Base-by-base conservation (phyloP, 2,797 vertebrate species). In the Clamator glandarius region DNA sequence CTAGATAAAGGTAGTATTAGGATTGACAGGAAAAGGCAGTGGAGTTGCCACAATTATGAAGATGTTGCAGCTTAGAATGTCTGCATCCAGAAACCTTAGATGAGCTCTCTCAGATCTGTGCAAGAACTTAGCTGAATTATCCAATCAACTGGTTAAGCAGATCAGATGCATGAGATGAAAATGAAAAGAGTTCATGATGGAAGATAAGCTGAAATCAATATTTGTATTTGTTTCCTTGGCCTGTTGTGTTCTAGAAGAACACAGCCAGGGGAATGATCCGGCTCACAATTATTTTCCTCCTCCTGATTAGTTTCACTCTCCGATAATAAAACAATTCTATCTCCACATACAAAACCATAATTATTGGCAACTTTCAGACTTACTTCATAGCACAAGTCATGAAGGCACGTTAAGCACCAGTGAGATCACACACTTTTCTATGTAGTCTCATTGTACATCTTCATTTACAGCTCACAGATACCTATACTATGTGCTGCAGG, bases 71-170 rank as follows among this genome's bases (percentile, higher is more conserved):
- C 15, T 41, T 41, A 41, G 9, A 39, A 3, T 18, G 6, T 36
- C 25, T 64, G 12, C 9, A 73, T 50, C 8, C 51, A 73, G 63
- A 76, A 85, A 57, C 5, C 12, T 39, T 44, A 16, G 20, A 64
- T 42, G 5, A 46, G 25, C 4, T 52, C 9, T 36, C 19, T 72
- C 21, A 61, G 12, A 19, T 33, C 5, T 39, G 7, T 1, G 0
- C 33, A 77, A 77, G 4, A 52, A 29, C 19, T 58, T 0, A 0
- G 1, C 9, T 2, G 2, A 63, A 15, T 70, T 87, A 54, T 46
- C 5, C 28, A 66, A 61, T 14, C 35, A 74, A 50, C 11, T 39
- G 6, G 10, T 68, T 58, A 83, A 61, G 21, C 17, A 39, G 39
- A 81, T 11, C 16, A 62, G 28, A 57, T 29, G 18, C 5, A 9